Base-by-base conservation (phyloP, 64 coral and sea anemone species). In the Stichodactyla mertensii region DNA sequence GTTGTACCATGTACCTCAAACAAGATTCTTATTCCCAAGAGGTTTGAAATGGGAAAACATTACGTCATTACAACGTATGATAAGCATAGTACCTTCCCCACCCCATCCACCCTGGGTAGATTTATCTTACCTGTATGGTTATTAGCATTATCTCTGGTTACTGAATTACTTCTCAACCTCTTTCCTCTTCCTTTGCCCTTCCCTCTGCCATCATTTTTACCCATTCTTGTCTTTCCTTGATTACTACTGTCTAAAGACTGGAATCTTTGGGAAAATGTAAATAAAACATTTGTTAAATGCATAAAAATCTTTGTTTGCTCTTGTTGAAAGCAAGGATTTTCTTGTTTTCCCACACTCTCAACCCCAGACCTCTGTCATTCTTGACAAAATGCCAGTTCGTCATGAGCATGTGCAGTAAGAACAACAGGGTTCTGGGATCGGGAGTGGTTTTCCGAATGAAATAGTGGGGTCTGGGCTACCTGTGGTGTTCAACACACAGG, bases 101-200 rank as follows among this genome's bases (percentile, higher is more conserved):
- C n/a, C 71, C 71, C 71, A 23, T 6, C 36, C 71, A 10, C 4
- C 71, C n/a, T 19, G 8, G 18, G 71, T 14, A 58, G 14, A 58
- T 11, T 58, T 26, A 51, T 52, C 52, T 81, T 53, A 81, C 78
- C 78, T 81, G 78, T 81, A 81, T 81, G 78, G n/a, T 54, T 81
- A 55, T 81, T 81, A 22, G 52, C n/a, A 81, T 81, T 81, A 81
- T 52, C 26, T 28, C 78, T 81, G 36, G 16, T 81, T 53, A 81
- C 36, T 28, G 83, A 85, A 52, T 85, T 62, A 61, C 56, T 85
- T 55, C 83, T 58, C 11, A 85, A 55, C 24, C 83, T 85, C 24
- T 62, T 85, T 6, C 83, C 83, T 52, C 54, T 85, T 60, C 83
- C 83, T 23, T 85, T 85, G n/a, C 55, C 60, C 13, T 85, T 64